Percentiles rank a stretch among this genome's conserved stretches.
These are phyloP conservation scores for Melitaea cinxia DNA, from an alignment of 1,140 invertebrate genomes.

Conservation along the genomic window DNA sequence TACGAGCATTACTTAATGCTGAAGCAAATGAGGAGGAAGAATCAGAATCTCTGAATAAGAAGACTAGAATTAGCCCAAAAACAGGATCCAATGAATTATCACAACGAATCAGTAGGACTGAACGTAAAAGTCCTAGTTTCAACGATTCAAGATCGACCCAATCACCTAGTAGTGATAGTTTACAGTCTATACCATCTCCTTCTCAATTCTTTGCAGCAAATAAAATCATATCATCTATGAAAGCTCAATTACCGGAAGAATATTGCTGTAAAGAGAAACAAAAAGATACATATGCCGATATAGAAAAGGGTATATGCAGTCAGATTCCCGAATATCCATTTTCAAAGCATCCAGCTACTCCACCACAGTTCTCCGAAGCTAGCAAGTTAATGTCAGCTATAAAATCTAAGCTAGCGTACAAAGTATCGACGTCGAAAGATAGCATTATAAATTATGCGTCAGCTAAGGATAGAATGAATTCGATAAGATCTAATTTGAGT, in stretches of 20 bases:
- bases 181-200: slow-evolving; percentile 62
- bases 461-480: slow-evolving; percentile 58
- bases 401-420: slow-evolving; percentile 66
- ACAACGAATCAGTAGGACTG: slow-evolving; percentile 39
- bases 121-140: slow-evolving; percentile 52
- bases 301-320: slow-evolving; percentile 69
- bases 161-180: slow-evolving; percentile 62
- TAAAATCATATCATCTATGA: slow-evolving; percentile 76
- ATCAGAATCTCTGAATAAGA: slow-evolving; percentile 36
- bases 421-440: slow-evolving; percentile 46
- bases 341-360: slow-evolving; percentile 67
- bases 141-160: slow-evolving; percentile 59
- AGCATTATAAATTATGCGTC: slow-evolving; percentile 42
- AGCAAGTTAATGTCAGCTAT: slow-evolving; percentile 71
- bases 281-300: slow-evolving; percentile 74
- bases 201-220: slow-evolving; percentile 75
- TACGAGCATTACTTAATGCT: slow-evolving; percentile 44
- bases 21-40: slow-evolving; percentile 51
- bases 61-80: slow-evolving; percentile 43
- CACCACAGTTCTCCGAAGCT: slow-evolving; percentile 73
- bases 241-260: slow-evolving; percentile 70
- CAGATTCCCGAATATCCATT: slow-evolving; percentile 67
- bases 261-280: slow-evolving; percentile 61
- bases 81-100: slow-evolving; percentile 39
- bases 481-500: slow-evolving; percentile 49